Base-by-base conservation (phyloP, 2,113 vertebrate species). In the Mustela lutreola region DNA sequence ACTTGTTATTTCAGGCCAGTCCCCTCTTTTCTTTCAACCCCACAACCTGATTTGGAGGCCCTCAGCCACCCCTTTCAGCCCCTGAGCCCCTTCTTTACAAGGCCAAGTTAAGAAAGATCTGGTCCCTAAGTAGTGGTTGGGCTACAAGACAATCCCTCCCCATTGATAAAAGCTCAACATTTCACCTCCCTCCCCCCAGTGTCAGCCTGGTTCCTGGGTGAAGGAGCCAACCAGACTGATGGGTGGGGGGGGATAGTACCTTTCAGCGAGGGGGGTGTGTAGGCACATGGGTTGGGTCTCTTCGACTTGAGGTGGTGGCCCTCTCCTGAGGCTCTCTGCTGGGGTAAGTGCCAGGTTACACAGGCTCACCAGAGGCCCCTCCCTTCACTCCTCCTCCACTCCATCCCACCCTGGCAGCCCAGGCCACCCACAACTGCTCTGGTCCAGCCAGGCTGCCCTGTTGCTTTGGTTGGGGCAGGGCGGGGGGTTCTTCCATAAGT, bases 241-340 rank as follows among this genome's bases (percentile, higher is more conserved):
- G 53, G 81, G 4, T 58, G 11, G 10, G 62, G 62, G n/a, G 73
- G 53, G 26, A 2, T 1, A 0, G 97, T 99, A 99, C 99, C 99
- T 99, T 99, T 99, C 91, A 99, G 99, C 12, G 99, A 99, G 6
- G 99, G 99, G 0, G 99, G 99, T 0, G 99, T 99, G 98, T 99
- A 99, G 96, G 99, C 98, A 97, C 99, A 98, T 28, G 99, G 98
- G 91, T 99, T 99, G 95, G 98, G 71, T 98, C 99, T 99, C 99
- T 99, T 99, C 91, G 99, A 98, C 98, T 99, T 99, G 48, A 99
- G 98, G 87, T 99, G 98, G 87, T 99, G 99, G 42, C 99, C 99
- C 98, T 99, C 99, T 21, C 99, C 99, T 7, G 99, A 97, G 70
- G 98, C 97, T 98, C 99, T 99, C 99, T 99, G 98, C 0, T 12